Percentiles rank a stretch among this genome's conserved stretches.
Evolutionary conservation across 2,797 vertebrate species (phyloP).

Genomic region (Sorex maritimensis): DNA sequence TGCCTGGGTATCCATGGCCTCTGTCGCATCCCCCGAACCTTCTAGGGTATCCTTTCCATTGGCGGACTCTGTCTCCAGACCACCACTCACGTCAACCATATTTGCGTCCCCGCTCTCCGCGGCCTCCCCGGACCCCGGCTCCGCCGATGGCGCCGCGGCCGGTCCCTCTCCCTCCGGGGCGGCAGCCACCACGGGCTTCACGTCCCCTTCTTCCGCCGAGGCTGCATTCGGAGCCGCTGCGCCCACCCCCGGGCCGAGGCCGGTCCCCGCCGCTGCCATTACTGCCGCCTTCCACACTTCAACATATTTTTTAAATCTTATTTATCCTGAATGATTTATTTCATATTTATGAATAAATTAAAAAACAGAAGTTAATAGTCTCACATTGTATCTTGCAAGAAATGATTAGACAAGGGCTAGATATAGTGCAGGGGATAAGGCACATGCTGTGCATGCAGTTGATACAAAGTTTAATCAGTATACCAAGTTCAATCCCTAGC

Average conservation of each 20-base stretch:
- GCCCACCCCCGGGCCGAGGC: conserved; percentile 67
- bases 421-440: too few relatives aligned
- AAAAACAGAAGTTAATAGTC: conserved; percentile 51
- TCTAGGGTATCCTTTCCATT: conserved; percentile 95
- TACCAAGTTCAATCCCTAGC: too few relatives aligned
- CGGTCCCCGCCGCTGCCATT: conserved; percentile 93
- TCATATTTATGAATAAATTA: conserved; percentile 56
- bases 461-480: too few relatives aligned
- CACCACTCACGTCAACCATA: conserved; percentile 91
- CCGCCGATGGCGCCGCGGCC: conserved; percentile 42
- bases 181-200: conserved; percentile 59
- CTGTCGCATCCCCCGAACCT: conserved; percentile 92
- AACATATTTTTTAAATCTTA: conserved; percentile 53
- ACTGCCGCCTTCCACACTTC: conserved; percentile 68
- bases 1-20: conserved; percentile 93
- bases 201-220: conserved; percentile 72
- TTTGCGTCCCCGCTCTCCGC: conserved; percentile 90
- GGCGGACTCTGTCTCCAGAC: conserved; percentile 95
- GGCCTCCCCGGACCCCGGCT: conserved; percentile 73
- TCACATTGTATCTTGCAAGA: conserved; percentile 12
- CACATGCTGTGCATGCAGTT: too few relatives aligned
- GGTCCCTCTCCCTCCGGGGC: conserved; percentile 75
- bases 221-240: conserved; percentile 59
- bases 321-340: conserved; percentile 66
- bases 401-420: neutral